phyloP scores from a whole-genome alignment of 2,888 invertebrate genomes.

The Megaustenia siamemsis region DNA sequence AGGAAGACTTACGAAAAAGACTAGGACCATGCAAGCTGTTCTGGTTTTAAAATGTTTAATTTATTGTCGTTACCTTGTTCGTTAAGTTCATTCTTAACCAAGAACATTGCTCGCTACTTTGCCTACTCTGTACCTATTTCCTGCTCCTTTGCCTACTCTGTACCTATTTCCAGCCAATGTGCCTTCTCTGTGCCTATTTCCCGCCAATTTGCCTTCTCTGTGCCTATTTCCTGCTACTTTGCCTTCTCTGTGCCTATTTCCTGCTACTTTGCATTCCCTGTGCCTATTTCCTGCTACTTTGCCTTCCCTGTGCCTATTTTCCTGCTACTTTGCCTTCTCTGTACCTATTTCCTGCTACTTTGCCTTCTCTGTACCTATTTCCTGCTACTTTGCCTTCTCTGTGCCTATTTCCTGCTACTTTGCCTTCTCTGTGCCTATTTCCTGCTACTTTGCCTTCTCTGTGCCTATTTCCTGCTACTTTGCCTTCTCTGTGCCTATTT shows the following conservation, averaged over 20 bases:
- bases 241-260: not conserved
- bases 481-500: conserved; percentile 3
- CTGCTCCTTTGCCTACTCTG: not conserved
- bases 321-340: not conserved
- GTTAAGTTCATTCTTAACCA: too few species aligned
- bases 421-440: not conserved
- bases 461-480: not conserved
- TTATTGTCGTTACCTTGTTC: too few species aligned
- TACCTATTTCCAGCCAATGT: too few species aligned
- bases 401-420: not conserved
- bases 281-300: not conserved
- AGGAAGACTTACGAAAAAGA: too few species aligned
- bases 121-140: not conserved
- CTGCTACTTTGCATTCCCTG: not conserved
- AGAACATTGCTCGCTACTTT: not conserved
- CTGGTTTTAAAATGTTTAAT: too few species aligned
- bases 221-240: not conserved
- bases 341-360: not conserved
- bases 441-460: not conserved
- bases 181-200: not conserved
- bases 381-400: not conserved
- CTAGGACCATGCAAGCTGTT: too few species aligned
- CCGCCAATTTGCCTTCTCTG: not conserved
- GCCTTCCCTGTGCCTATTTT: not conserved
- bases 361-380: not conserved